These are phyloP conservation scores for Apodemia hepburni DNA, from an alignment of 2,888 invertebrate species.

Conservation along the genomic window DNA sequence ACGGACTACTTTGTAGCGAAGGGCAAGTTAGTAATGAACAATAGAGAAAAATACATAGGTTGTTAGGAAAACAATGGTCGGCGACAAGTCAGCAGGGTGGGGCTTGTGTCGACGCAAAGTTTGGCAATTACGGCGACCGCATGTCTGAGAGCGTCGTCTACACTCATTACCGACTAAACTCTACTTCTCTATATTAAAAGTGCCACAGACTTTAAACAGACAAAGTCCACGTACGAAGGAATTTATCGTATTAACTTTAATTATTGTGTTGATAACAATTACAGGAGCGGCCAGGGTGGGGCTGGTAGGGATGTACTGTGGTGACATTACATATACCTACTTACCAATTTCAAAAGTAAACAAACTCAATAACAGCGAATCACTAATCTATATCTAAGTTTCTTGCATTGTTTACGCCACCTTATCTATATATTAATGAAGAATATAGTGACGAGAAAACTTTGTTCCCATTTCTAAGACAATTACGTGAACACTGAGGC, in stretches of 20 bases:
- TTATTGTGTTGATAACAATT: neutral
- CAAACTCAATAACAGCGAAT: too few species aligned
- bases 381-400: neutral
- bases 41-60: conserved; percentile 48
- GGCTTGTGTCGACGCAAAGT: conserved; percentile 64
- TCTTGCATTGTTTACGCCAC: too few species aligned
- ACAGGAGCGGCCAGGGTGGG: neutral
- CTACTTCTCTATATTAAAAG: conserved; percentile 74
- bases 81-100: conserved; percentile 60
- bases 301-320: too few species aligned
- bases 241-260: neutral
- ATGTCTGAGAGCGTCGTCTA: conserved; percentile 75
- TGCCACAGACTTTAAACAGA: conserved; percentile 35
- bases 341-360: neutral
- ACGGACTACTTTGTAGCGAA: too few species aligned
- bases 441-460: too few species aligned
- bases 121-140: conserved; percentile 79
- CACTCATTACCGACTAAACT: conserved; percentile 74
- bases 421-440: too few species aligned
- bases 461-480: too few species aligned
- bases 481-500: too few species aligned
- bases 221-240: conserved; percentile 14
- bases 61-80: conserved; percentile 69
- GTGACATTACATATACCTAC: too few species aligned
- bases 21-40: conserved; percentile 11